These are phyloP conservation scores for Oryzias celebensis DNA, from an alignment of 2,113 vertebrate species.

Conservation along the genomic window DNA sequence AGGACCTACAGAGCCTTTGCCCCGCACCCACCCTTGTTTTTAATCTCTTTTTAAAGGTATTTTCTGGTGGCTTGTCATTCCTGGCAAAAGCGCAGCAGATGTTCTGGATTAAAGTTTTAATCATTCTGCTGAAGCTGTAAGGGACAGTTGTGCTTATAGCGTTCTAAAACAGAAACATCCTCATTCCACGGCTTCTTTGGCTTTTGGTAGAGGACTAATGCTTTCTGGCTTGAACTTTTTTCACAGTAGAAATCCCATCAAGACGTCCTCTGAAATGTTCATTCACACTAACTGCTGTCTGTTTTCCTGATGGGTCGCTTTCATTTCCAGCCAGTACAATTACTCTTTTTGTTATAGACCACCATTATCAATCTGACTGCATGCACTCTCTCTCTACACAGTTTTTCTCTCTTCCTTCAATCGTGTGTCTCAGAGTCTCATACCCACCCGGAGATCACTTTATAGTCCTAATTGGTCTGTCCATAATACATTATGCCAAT, in stretches of 20 bases:
- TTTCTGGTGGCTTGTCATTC: slow-evolving; percentile 28
- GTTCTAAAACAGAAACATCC: slow-evolving; percentile 52
- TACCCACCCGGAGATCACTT: slow-evolving; percentile 26
- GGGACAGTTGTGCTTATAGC: slow-evolving; percentile 64
- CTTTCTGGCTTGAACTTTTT: slow-evolving; percentile 36
- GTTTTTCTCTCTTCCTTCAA: slow-evolving; percentile 24
- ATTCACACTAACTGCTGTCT: slow-evolving; percentile 43
- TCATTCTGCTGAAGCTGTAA: slow-evolving; percentile 57
- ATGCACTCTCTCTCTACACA: slow-evolving; percentile 24
- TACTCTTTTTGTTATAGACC: slow-evolving; percentile 33
- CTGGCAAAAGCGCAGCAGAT: slow-evolving; percentile 56
- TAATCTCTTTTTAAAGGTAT: slow-evolving; percentile 34
- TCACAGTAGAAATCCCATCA: slow-evolving; percentile 35
- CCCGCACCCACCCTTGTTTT: slow-evolving; percentile 30
- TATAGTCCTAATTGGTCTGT: slow-evolving; percentile 55
- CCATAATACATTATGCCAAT: slow-evolving; percentile 53
- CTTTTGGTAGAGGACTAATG: slow-evolving; percentile 32
- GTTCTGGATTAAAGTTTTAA: slow-evolving; percentile 64
- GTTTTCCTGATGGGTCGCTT: slow-evolving; percentile 22
- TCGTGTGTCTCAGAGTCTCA: slow-evolving; percentile 32
- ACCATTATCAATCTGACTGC: slow-evolving; percentile 41
- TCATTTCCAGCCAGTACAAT: slow-evolving; percentile 40
- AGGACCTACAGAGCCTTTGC: slow-evolving; percentile 14
- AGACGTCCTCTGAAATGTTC: slow-evolving; percentile 31
- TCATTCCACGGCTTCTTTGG: slow-evolving; percentile 23